These are phyloP conservation scores for Halcyon smyrnensis DNA, from an alignment of 2,797 vertebrate species.

Conservation along the genomic window DNA sequence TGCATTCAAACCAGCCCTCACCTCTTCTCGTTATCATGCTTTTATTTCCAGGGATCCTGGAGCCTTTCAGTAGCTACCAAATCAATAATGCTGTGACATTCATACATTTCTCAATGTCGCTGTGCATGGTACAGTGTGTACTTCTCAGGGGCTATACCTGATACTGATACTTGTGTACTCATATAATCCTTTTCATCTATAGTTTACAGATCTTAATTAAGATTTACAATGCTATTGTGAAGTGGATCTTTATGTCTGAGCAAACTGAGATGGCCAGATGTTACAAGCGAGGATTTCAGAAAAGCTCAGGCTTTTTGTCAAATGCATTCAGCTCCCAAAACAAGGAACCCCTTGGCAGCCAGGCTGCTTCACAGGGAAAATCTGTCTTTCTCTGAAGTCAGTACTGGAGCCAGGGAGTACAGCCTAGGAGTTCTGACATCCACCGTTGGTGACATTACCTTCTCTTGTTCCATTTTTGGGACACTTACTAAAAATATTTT, in stretches of 20 bases:
- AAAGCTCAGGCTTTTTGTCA: slow-evolving; percentile 8
- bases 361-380: neutral
- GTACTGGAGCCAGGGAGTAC: neutral
- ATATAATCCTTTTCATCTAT: slow-evolving; percentile 13
- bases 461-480: neutral
- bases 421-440: neutral
- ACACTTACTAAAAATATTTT: neutral
- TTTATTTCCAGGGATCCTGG: slow-evolving; percentile 49
- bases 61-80: slow-evolving; percentile 43
- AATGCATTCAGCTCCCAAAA: neutral
- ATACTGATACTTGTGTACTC: neutral
- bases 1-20: slow-evolving; percentile 8
- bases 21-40: slow-evolving; percentile 38
- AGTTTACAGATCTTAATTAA: slow-evolving; percentile 55
- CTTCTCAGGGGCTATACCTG: neutral
- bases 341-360: slow-evolving; percentile 16
- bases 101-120: slow-evolving; percentile 8
- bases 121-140: neutral
- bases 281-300: slow-evolving; percentile 7
- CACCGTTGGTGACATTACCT: neutral
- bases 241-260: slow-evolving; percentile 17
- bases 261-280: neutral
- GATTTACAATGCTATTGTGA: neutral
- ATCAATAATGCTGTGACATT: slow-evolving; percentile 57
- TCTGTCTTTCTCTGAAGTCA: neutral